Conservation (phyloP, 2,113 vertebrate genomes). For the Xenus cinereus region DNA sequence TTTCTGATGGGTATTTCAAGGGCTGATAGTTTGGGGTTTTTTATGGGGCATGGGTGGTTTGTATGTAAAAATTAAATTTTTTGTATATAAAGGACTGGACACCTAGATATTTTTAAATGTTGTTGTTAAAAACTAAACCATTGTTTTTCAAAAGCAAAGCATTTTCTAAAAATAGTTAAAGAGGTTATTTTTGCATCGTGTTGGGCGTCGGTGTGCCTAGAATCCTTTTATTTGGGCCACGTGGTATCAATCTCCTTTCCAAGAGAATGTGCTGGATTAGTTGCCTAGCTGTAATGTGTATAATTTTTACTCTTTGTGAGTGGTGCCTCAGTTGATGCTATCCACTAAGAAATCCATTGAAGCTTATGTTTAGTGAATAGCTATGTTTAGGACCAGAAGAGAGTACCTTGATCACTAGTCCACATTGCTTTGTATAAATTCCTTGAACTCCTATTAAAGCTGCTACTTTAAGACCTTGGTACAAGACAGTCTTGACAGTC, state of each 20-base stretch:
- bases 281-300: neutral
- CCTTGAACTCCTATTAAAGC: neutral
- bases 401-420: neutral
- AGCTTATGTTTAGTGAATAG: neutral
- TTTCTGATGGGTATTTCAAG: neutral
- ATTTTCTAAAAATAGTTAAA: neutral
- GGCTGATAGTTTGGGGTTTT: neutral
- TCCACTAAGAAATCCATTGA: neutral
- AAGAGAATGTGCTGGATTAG: neutral
- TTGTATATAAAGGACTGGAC: neutral
- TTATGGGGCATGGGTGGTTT: neutral
- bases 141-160: neutral
- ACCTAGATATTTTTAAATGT: accelerated
- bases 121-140: neutral
- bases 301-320: neutral
- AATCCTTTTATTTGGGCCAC: neutral
- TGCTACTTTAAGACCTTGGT: neutral
- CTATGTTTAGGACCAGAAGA: neutral
- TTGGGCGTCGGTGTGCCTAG: neutral
- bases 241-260: neutral
- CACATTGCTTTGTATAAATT: neutral
- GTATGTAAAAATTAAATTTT: neutral
- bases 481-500: neutral
- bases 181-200: neutral
- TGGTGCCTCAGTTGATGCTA: neutral